Conservation (phyloP, 2,888 invertebrate species). For the Danaus chrysippus region DNA sequence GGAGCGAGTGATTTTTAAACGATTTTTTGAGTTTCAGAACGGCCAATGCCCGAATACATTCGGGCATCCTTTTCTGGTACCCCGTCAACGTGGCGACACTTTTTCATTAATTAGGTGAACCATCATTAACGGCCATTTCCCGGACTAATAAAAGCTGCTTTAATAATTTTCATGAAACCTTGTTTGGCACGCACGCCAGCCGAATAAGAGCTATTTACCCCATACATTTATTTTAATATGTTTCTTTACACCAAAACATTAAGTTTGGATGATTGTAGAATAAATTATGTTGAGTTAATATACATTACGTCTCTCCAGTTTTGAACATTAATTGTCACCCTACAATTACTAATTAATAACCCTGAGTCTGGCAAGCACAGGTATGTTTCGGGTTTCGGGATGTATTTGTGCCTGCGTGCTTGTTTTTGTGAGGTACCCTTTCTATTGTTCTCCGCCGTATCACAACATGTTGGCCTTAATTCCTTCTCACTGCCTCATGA, state of each 20-base stretch:
- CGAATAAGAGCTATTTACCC: not conserved
- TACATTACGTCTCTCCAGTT: constrained; percentile 6
- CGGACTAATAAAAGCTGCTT: constrained; percentile 48
- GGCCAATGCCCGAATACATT: constrained; percentile 71
- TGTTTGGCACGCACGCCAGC: not conserved
- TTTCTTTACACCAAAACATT: not conserved
- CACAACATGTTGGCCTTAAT: constrained; percentile 73
- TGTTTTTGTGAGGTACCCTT: constrained; percentile 62
- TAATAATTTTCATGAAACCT: not conserved
- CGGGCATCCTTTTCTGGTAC: constrained; percentile 71
- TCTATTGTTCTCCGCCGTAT: constrained; percentile 73
- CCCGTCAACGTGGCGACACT: constrained; percentile 62
- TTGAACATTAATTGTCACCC: constrained; percentile 54
- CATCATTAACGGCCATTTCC: constrained; percentile 66
- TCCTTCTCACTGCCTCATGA: constrained; percentile 71
- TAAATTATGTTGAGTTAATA: not conserved
- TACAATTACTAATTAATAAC: constrained; percentile 71
- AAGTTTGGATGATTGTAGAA: not conserved
- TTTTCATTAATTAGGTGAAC: constrained; percentile 75
- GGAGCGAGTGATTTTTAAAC: constrained; percentile 77
- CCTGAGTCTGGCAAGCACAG: constrained; percentile 46
- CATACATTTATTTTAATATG: constrained; percentile 5
- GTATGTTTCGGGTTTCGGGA: constrained; percentile 47
- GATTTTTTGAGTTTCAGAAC: constrained; percentile 72
- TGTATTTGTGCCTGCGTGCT: constrained; percentile 58